Conservation (phyloP, 2,888 invertebrate species). For the Drosophila mulleri region DNA sequence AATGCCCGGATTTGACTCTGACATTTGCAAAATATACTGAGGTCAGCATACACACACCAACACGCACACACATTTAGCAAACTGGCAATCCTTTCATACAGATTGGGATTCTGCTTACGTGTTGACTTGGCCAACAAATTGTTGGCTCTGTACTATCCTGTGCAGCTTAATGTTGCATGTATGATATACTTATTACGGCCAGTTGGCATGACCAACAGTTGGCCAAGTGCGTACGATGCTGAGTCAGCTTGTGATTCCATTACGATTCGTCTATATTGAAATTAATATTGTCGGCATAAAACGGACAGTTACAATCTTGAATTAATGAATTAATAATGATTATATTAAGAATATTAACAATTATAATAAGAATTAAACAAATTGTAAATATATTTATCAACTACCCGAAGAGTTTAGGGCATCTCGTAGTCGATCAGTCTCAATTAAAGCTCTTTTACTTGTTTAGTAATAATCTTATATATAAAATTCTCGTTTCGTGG, state of each 20-base stretch:
- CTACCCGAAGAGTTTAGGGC: too few relatives aligned
- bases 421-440: too few relatives aligned
- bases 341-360: too few relatives aligned
- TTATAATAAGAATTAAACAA: too few relatives aligned
- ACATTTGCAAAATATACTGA: slow-evolving; percentile 66
- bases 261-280: background rate
- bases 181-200: slow-evolving; percentile 49
- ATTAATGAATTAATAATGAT: background rate
- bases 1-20: slow-evolving; percentile 65
- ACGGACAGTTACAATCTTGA: background rate
- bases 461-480: too few relatives aligned
- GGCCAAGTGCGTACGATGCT: slow-evolving; percentile 33
- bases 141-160: slow-evolving; percentile 10
- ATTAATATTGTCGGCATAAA: background rate
- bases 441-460: too few relatives aligned
- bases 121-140: slow-evolving; percentile 53
- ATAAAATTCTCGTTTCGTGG: too few relatives aligned
- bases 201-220: slow-evolving; percentile 40
- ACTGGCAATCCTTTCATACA: slow-evolving; percentile 51
- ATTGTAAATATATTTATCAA: too few relatives aligned
- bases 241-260: slow-evolving; percentile 29
- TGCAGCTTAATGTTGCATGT: slow-evolving; percentile 59
- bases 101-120: slow-evolving; percentile 61
- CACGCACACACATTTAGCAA: background rate
- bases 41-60: slow-evolving; percentile 50